Percentiles rank a stretch among this genome's conserved stretches.
Conservation (phyloP, 37 sponge, comb jelly and placozoan genomes). For the Dysidea cf. avara region DNA sequence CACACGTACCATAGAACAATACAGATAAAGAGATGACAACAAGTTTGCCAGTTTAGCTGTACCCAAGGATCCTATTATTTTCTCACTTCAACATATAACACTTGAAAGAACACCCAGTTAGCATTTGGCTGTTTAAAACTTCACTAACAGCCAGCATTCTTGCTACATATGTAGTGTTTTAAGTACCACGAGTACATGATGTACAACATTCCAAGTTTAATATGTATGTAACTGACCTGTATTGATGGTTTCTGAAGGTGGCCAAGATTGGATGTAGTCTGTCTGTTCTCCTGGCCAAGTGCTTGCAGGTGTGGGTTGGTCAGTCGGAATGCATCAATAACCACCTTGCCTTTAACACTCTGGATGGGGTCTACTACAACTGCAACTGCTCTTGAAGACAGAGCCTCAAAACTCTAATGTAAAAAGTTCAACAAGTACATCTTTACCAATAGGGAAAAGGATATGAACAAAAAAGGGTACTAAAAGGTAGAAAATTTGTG, state of each 20-base stretch:
- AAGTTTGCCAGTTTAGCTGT: too few relatives aligned
- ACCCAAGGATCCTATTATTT: too few relatives aligned
- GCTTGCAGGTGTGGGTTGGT: slow-evolving; percentile 90
- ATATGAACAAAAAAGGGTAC: not conserved
- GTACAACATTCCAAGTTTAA: not conserved
- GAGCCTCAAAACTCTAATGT: slow-evolving; percentile 95
- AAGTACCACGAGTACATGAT: too few relatives aligned
- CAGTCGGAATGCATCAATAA: slow-evolving; percentile 98
- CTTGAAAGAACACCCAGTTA: too few relatives aligned
- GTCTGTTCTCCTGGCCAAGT: slow-evolving; percentile 92
- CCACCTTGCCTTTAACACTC: slow-evolving; percentile 98
- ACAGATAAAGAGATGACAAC: too few relatives aligned
- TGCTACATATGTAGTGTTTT: not conserved
- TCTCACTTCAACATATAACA: too few relatives aligned
- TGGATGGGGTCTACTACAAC: slow-evolving; percentile 99
- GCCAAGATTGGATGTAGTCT: slow-evolving; percentile 97
- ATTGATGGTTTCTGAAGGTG: slow-evolving; percentile 98
- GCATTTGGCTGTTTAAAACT: not conserved
- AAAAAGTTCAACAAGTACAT: too few relatives aligned
- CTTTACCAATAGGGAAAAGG: not conserved
- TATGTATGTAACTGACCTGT: slow-evolving; percentile 71
- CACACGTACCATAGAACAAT: too few relatives aligned
- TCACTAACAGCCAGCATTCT: not conserved
- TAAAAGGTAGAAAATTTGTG: not conserved
- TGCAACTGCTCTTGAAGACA: slow-evolving; percentile 92